These are phyloP conservation scores for Drosophila limbata DNA, from an alignment of 2,888 invertebrate genomes.

Conservation along the genomic window DNA sequence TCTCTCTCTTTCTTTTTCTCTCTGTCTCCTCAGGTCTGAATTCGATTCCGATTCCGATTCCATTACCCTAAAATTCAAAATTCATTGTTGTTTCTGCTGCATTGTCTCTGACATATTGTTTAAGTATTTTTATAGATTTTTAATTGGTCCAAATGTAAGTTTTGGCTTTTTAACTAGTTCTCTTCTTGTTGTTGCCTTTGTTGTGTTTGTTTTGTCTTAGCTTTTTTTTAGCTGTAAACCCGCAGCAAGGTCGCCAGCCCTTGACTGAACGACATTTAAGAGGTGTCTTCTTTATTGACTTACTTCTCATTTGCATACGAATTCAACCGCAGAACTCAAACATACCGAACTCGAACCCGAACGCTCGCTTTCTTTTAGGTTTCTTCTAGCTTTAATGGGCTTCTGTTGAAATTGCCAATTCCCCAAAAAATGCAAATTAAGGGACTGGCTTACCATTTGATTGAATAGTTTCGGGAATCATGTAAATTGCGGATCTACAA, in stretches of 20 bases:
- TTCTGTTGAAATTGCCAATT: slow-evolving; percentile 38
- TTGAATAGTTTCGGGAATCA: slow-evolving; percentile 8
- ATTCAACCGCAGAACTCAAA: slow-evolving; percentile 5
- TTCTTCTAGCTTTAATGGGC: slow-evolving; percentile 21
- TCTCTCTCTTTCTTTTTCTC: neutral
- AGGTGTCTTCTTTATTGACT: slow-evolving; percentile 24
- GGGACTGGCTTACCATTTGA: neutral
- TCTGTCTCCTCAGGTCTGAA: slow-evolving; percentile 3
- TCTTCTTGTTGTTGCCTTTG: slow-evolving; percentile 3
- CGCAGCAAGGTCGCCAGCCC: slow-evolving; percentile 50
- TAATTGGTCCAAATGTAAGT: slow-evolving; percentile 59
- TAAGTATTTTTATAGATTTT: slow-evolving; percentile 65
- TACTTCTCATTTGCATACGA: slow-evolving; percentile 43
- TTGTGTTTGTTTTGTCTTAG: slow-evolving; percentile 1
- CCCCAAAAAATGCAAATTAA: slow-evolving; percentile 14
- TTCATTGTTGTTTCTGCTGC: slow-evolving; percentile 26
- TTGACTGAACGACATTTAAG: slow-evolving; percentile 21
- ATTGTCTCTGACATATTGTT: slow-evolving; percentile 26
- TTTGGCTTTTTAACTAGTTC: slow-evolving; percentile 8
- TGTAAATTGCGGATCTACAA: neutral
- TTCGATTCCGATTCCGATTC: slow-evolving; percentile 26
- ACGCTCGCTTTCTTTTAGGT: slow-evolving; percentile 35
- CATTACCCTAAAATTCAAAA: slow-evolving; percentile 51
- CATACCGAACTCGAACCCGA: neutral
- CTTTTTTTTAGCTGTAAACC: neutral